Conservation (phyloP, 2,797 vertebrate genomes). For the Cuculus canorus region DNA sequence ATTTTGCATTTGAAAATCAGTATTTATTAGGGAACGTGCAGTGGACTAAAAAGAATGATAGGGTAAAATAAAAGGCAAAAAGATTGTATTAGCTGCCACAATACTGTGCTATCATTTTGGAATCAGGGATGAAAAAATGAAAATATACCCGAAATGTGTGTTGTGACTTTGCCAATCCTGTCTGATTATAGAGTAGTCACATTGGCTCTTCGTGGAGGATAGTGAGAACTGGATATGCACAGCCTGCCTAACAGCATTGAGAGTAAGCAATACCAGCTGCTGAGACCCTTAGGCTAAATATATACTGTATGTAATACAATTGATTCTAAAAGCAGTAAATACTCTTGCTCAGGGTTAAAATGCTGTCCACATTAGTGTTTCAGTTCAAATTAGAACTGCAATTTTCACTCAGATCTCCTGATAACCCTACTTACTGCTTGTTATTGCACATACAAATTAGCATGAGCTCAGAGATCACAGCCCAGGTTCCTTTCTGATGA, state of each 20-base stretch:
- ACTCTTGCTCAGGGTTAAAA: neutral
- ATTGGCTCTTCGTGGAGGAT: neutral
- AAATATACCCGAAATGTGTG: neutral
- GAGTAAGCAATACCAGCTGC: neutral
- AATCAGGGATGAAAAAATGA: neutral
- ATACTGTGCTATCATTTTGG: neutral
- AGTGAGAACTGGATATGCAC: neutral
- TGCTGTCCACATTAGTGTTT: neutral
- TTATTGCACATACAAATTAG: conserved; percentile 8
- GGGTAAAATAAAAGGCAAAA: neutral
- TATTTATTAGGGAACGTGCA: neutral
- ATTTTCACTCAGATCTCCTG: conserved; percentile 7
- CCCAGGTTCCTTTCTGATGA: neutral
- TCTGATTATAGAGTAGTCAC: neutral
- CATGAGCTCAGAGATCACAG: conserved; percentile 23
- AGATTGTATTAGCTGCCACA: neutral
- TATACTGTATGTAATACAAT: neutral
- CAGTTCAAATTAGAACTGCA: neutral
- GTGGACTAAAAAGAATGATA: neutral
- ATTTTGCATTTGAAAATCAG: conserved; percentile 6
- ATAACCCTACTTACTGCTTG: neutral
- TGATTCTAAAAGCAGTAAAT: neutral
- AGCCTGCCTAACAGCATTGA: neutral
- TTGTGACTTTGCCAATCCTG: neutral
- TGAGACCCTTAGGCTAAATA: neutral